These are phyloP conservation scores for Caenorhabditis sinica DNA, from an alignment of 2,888 invertebrate genomes.

Conservation along the genomic window DNA sequence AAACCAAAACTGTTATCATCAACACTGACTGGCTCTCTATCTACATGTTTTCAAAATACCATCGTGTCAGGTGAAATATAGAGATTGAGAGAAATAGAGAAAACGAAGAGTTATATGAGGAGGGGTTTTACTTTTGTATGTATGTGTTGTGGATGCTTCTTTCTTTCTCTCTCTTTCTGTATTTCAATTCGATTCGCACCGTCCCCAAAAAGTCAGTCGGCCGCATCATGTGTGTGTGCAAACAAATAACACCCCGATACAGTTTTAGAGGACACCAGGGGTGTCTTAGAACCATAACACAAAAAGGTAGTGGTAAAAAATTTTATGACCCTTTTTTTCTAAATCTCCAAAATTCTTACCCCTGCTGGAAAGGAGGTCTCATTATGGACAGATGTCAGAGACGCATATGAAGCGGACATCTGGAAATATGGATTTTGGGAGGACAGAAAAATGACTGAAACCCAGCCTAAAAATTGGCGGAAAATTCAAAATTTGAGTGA, in stretches of 20 bases:
- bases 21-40: too few relatives aligned
- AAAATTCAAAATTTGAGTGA: background rate
- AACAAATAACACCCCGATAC: conserved; percentile 28
- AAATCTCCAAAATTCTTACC: conserved; percentile 34
- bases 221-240: conserved; percentile 43
- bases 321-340: background rate
- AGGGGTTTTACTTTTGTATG: too few relatives aligned
- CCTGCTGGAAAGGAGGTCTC: conserved; percentile 60
- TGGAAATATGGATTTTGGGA: background rate
- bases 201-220: conserved; percentile 35
- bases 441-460: background rate
- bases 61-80: too few relatives aligned
- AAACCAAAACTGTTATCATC: too few relatives aligned
- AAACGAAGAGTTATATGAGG: too few relatives aligned
- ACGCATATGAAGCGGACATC: conserved; percentile 24
- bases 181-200: background rate
- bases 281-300: too few relatives aligned
- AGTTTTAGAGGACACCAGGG: background rate
- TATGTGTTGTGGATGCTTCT: background rate
- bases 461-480: too few relatives aligned
- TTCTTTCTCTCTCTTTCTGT: background rate
- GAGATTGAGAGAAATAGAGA: too few relatives aligned
- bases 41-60: background rate
- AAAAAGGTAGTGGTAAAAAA: too few relatives aligned
- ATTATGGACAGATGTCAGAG: conserved; percentile 22